phyloP scores from a whole-genome alignment of 2,113 vertebrate genomes.

The Falcunculus frontatus region DNA sequence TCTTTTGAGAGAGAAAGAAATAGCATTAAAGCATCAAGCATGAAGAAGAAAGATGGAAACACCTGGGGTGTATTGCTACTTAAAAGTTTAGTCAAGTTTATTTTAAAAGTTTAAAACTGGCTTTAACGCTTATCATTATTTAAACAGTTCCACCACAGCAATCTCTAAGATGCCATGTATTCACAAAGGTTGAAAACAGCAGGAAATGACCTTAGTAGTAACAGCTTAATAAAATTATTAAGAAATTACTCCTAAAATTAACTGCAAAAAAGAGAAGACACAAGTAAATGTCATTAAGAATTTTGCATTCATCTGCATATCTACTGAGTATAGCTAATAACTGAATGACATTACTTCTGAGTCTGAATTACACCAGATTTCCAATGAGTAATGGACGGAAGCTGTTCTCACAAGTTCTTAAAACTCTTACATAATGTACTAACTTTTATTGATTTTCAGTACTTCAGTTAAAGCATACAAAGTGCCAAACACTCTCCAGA shows the following conservation, averaged over 20 bases:
- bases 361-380: background rate
- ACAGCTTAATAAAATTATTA: background rate
- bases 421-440: background rate
- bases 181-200: background rate
- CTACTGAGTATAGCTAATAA: background rate
- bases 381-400: background rate
- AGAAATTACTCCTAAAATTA: background rate
- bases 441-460: background rate
- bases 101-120: background rate
- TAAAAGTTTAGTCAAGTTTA: background rate
- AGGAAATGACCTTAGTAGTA: background rate
- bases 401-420: background rate
- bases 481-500: background rate
- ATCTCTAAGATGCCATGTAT: background rate
- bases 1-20: background rate
- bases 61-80: background rate
- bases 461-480: background rate
- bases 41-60: background rate
- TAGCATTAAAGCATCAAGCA: background rate
- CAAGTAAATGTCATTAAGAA: background rate
- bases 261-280: background rate
- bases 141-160: background rate
- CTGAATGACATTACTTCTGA: background rate
- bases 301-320: background rate
- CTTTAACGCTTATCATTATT: background rate